Evolutionary conservation across 2,113 vertebrate genomes (phyloP).

Genomic region (Ondatra zibethicus): DNA sequence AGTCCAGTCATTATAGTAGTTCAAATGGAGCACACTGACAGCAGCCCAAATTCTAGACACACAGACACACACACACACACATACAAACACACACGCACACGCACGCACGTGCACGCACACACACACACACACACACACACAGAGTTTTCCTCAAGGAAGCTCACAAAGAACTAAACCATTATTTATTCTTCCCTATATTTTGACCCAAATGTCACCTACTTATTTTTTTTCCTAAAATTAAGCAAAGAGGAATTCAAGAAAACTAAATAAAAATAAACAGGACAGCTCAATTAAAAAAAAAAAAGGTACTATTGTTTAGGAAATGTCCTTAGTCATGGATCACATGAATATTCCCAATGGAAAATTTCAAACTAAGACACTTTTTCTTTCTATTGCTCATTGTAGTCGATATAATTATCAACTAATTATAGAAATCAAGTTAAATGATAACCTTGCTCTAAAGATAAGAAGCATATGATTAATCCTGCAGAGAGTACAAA

Average conservation of each 20-base stretch:
- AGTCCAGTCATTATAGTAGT: background rate
- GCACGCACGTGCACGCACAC: no score
- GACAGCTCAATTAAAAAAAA: conserved; percentile 3
- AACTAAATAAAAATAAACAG: background rate
- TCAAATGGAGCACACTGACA: background rate
- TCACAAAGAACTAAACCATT: conserved; percentile 5
- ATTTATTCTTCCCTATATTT: conserved; percentile 2
- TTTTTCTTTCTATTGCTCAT: background rate
- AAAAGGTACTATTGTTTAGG: background rate
- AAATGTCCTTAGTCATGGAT: conserved; percentile 23
- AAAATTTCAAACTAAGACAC: conserved; percentile 48
- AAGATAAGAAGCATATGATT: conserved; percentile 44
- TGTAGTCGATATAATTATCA: conserved; percentile 33
- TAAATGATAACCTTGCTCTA: background rate
- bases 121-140: background rate
- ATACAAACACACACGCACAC: background rate
- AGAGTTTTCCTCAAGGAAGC: background rate
- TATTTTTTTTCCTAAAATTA: conserved; percentile 41
- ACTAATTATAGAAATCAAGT: conserved; percentile 58
- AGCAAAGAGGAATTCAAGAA: conserved; percentile 29
- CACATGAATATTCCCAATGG: background rate
- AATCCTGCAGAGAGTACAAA: conserved; percentile 31
- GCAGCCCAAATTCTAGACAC: background rate
- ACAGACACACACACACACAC: no score
- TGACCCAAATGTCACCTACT: background rate